Evolutionary conservation across 1,140 invertebrate species (phyloP), one percentile per base, ranked within the genome.

Genomic region (Vanessa atalanta): DNA sequence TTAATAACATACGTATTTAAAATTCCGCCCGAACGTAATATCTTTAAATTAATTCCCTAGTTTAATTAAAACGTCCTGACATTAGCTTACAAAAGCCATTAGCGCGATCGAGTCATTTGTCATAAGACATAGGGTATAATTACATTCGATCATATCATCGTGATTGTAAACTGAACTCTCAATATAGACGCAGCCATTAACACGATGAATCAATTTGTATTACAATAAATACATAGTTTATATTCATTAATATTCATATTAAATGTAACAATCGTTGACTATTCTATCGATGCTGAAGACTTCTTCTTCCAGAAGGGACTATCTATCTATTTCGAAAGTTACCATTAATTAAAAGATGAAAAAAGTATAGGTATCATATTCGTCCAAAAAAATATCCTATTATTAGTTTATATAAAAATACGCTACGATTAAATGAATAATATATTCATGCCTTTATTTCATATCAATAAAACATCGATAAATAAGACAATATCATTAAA

Each of bases 61-160:
- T 69, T 73, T 73, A 73, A 73, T 73, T 73, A 73, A 73, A 73
- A 69, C 47, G 51, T 69, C 63, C 61, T n/a, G 65, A 50, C 60
- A 73, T 73, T 73, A 67, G 65, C 57, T 64, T 47, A 64, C 47
- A 68, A 74, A 69, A 65, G 47, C 66, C 31, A 69, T 74, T 74
- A 74, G 26, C 11, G 20, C 65, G 47, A 72, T 64, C 61, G 66
- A 74, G 50, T 74, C 66, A 74, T 74, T 74, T 74, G 72, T 74
- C 72, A 74, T 74, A 63, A 57, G 57, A 23, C 72, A 65, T 26
- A 13, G 53, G 31, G 47, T 73, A 73, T 73, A 61, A 73, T 73
- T 74, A 74, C 66, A 55, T 70, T 50, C 12, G 61, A 60, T 63
- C 15, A 70, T 12, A 70, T 70, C 68, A 65, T 47, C 65, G 50